These are phyloP conservation scores for Podotricha telesiphe DNA, from an alignment of 2,888 invertebrate genomes.

Conservation along the genomic window DNA sequence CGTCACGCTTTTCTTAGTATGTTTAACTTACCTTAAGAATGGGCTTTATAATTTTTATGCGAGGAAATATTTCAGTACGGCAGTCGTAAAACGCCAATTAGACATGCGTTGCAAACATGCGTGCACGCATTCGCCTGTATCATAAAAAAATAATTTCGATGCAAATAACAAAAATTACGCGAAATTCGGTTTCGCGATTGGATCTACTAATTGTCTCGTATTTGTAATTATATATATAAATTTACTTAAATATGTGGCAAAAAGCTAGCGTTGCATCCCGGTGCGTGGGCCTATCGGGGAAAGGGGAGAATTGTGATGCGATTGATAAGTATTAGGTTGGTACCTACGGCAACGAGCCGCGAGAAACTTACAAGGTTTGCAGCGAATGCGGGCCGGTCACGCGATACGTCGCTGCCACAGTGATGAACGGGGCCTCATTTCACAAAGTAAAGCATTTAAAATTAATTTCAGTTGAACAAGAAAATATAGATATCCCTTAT, in stretches of 20 bases:
- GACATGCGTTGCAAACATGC: slow-evolving; percentile 69
- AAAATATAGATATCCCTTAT: slow-evolving; percentile 22
- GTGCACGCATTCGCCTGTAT: slow-evolving; percentile 67
- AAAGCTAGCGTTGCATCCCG: slow-evolving; percentile 74
- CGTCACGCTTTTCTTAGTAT: slow-evolving; percentile 7
- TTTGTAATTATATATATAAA: slow-evolving; percentile 52
- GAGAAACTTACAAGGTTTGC: slow-evolving; percentile 53
- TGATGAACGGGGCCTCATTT: slow-evolving; percentile 39
- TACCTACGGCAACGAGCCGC: slow-evolving; percentile 47
- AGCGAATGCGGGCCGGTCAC: slow-evolving; percentile 54
- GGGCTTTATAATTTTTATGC: slow-evolving; percentile 21
- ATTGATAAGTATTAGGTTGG: slow-evolving; percentile 55
- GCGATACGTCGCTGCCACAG: slow-evolving; percentile 49
- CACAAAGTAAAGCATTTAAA: slow-evolving; percentile 31
- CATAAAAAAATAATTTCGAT: slow-evolving; percentile 68
- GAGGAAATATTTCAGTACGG: slow-evolving; percentile 26
- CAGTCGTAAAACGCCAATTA: slow-evolving; percentile 58
- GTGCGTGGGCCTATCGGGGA: slow-evolving; percentile 47
- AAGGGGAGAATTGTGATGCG: slow-evolving; percentile 54
- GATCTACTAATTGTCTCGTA: slow-evolving; percentile 67
- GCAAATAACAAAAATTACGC: slow-evolving; percentile 74
- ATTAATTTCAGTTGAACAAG: slow-evolving; percentile 35
- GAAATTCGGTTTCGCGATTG: slow-evolving; percentile 64
- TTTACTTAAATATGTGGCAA: slow-evolving; percentile 49
- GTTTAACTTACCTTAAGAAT: slow-evolving; percentile 10